Conservation (phyloP, 1,140 invertebrate genomes). For the Musca vetustissima region DNA sequence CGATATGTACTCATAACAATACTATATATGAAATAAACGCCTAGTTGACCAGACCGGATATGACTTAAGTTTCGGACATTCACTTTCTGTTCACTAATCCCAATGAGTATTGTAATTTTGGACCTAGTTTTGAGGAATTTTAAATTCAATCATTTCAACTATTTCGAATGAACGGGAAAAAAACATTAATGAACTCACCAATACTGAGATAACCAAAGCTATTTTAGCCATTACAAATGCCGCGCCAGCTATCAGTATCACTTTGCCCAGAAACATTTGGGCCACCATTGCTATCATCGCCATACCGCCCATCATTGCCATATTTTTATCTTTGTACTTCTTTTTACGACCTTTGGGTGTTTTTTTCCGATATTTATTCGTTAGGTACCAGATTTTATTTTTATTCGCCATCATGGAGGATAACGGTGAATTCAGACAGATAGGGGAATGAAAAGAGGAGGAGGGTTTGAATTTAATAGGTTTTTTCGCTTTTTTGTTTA, state of each 20-base stretch:
- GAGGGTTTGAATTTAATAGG: constrained; percentile 17
- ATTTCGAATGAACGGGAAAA: no score
- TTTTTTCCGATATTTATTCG: constrained; percentile 42
- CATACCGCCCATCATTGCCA: constrained; percentile 64
- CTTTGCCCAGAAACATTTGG: constrained; percentile 68
- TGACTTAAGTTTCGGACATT: no score
- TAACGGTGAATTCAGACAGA: background rate
- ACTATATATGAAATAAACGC: no score
- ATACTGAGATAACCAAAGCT: constrained; percentile 65
- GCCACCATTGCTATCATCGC: constrained; percentile 68
- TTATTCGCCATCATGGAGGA: background rate
- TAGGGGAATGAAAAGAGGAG: constrained; percentile 8
- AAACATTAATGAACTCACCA: constrained; percentile 51
- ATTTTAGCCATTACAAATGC: constrained; percentile 70
- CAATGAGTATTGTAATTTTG: no score
- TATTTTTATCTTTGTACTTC: constrained; percentile 56
- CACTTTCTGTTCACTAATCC: no score
- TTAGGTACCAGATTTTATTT: constrained; percentile 21
- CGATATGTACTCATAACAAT: no score
- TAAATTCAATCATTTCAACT: no score
- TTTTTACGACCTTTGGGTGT: constrained; percentile 54
- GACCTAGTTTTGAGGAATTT: no score
- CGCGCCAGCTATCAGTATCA: constrained; percentile 67
- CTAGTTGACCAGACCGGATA: no score
- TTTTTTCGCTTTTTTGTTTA: constrained; percentile 31